phyloP scores from a whole-genome alignment of 2,113 vertebrate species.

The Tringa solitaria region DNA sequence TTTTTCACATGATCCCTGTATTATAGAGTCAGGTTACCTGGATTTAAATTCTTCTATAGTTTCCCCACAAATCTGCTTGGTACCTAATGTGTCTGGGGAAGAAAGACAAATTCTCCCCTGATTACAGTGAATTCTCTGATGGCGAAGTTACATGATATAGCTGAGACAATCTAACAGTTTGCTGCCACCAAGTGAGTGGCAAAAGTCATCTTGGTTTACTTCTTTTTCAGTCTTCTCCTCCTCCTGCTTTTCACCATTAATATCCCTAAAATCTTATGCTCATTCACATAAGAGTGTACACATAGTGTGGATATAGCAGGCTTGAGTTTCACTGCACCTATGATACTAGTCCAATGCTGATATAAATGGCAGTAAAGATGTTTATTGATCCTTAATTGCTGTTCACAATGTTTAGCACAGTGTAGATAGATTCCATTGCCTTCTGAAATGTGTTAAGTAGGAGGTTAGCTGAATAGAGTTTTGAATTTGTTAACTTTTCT shows the following conservation, averaged over 20 bases:
- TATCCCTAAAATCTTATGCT: neutral
- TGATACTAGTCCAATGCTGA: neutral
- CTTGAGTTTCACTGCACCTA: neutral
- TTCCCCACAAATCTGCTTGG: neutral
- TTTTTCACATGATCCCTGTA: neutral
- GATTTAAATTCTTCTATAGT: neutral
- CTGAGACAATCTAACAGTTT: neutral
- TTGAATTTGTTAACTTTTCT: neutral
- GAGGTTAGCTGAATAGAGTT: neutral
- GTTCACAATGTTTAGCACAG: neutral
- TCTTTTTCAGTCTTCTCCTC: neutral
- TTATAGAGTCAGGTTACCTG: neutral
- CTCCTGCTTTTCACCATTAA: neutral
- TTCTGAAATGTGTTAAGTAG: neutral
- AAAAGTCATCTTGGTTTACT: neutral
- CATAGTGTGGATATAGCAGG: neutral
- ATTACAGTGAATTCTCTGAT: neutral
- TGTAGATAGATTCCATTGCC: neutral
- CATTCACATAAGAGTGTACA: fast-evolving
- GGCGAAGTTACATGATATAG: neutral
- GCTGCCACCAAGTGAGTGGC: neutral
- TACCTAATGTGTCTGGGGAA: neutral
- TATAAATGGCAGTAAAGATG: neutral
- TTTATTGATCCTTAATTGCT: neutral
- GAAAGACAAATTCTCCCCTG: neutral